Base-by-base conservation (phyloP, 2,888 invertebrate species). In the Platynereis dumerilii region DNA sequence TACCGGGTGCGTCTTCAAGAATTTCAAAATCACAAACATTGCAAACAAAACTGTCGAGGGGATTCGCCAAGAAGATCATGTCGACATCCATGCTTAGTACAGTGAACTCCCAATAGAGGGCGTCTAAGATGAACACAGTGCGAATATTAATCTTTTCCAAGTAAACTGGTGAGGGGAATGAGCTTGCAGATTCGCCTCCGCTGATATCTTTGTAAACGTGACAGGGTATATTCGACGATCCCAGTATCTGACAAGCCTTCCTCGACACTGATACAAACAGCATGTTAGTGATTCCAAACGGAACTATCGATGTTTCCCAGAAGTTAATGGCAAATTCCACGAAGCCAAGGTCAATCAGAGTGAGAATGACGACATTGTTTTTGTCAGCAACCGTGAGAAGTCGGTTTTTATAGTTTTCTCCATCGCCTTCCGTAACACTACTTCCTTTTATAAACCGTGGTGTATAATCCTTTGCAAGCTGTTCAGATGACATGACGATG, bases 21-120 rank as follows among this genome's bases (percentile, higher is more conserved):
- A 72, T 55, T 27, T 70, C 66, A 39, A 72, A 54, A 63, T 72
- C 70, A 52, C 71, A 72, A 17, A 60, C 64, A n/a, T 7, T 29
- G 34, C 70, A 70, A 12, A 39, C 26, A 12, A 71, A 63, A 48
- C 60, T 64, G 5, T 64, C 62, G 29, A 69, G 63, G 10, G 72
- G 72, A 56, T 72, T 57, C 42, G 60, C 60, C 59, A 72, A 67
- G 17, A 70, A 58, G 12, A 69, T 48, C 5, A 72, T 62, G 54
- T 72, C 72, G 22, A 69, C 59, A 45, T 72, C 72, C 1, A 44
- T 28, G 34, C 70, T 45, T 1, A 72, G 64, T 17, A 69, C 67
- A 17, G 58, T 58, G 34, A 55, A 69, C 1, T 58, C 62, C 2
- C 58, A 39, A n/a, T 48, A 58, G 53, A 72, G 48, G 1, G 67